Base-by-base conservation (phyloP, 2,797 vertebrate genomes). In the Pseudotriccus pelzelni region DNA sequence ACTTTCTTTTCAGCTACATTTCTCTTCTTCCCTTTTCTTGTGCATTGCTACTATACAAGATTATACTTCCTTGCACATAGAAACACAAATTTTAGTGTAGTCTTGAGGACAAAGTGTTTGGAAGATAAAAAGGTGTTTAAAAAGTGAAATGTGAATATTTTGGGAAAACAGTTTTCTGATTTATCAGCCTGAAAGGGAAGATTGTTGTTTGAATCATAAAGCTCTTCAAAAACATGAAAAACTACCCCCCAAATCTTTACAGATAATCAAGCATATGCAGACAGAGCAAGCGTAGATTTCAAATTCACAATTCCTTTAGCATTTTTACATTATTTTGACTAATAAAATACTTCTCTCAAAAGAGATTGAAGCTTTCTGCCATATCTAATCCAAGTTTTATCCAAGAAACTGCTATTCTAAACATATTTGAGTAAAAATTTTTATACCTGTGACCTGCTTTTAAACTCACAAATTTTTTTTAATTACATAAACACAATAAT, bases 21-120 rank as follows among this genome's bases (percentile, higher is more conserved):
- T 77, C 8, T 46, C 24, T 53, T 79, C 63, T 77, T 81, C 15
- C 6, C 10, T 52, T 80, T 15, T 67, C 64, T 56, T 67, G 18
- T 37, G 4, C 14, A 10, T 58, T 53, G 9, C 10, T 84, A 9
- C 46, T 36, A 17, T 52, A 13, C 18, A 72, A 72, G 43, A 37
- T 43, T 24, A 13, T 67, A 43, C 14, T 39, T 53, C 16, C 22
- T 6, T 2, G 2, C 23, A 21, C 1, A 1, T 10, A 7, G 30
- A 92, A 41, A 23, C 20, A 55, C 23, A 68, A 62, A 52, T 28
- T 58, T 8, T 55, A 64, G 30, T 44, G 41, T 23, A 23, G 14
- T 12, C 15, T 68, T 2, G 10, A 82, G 23, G 39, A 36, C 7
- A 36, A 79, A 60, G 4, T 66, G 12, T 50, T 46, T 90, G 62